Conservation (phyloP, 2,888 invertebrate species). For the Tridacna gigas region DNA sequence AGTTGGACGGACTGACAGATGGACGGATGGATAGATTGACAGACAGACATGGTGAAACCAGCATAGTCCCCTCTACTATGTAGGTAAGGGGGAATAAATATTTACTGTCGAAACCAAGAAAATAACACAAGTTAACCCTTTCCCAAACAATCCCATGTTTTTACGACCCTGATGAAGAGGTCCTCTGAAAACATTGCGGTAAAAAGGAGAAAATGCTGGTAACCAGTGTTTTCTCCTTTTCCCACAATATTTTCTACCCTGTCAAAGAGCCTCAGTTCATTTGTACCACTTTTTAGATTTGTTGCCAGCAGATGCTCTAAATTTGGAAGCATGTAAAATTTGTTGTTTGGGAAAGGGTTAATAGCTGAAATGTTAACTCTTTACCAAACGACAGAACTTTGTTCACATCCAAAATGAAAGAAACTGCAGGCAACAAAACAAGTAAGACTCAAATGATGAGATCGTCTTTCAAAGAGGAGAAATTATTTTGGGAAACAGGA, state of each 20-base stretch:
- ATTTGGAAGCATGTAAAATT: background rate
- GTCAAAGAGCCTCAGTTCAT: background rate
- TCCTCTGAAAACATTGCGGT: background rate
- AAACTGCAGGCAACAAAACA: background rate
- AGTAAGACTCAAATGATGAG: background rate
- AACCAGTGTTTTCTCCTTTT: background rate
- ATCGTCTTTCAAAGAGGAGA: too few species aligned
- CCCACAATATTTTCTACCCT: background rate
- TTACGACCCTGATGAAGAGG: background rate
- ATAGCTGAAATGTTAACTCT: too few species aligned
- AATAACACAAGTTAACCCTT: background rate
- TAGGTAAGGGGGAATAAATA: too few species aligned
- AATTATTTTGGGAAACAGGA: too few species aligned
- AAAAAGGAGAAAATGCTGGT: background rate
- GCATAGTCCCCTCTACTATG: too few species aligned
- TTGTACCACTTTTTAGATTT: background rate
- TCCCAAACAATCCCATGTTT: background rate
- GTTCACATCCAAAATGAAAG: background rate
- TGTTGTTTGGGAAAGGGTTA: background rate
- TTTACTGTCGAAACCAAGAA: too few species aligned
- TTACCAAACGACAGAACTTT: background rate
- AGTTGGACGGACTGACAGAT: too few species aligned
- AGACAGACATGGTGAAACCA: too few species aligned
- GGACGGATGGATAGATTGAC: too few species aligned
- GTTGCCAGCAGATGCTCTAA: background rate